Base-by-base conservation (phyloP, 2,113 vertebrate genomes). In the Aythya baeri region DNA sequence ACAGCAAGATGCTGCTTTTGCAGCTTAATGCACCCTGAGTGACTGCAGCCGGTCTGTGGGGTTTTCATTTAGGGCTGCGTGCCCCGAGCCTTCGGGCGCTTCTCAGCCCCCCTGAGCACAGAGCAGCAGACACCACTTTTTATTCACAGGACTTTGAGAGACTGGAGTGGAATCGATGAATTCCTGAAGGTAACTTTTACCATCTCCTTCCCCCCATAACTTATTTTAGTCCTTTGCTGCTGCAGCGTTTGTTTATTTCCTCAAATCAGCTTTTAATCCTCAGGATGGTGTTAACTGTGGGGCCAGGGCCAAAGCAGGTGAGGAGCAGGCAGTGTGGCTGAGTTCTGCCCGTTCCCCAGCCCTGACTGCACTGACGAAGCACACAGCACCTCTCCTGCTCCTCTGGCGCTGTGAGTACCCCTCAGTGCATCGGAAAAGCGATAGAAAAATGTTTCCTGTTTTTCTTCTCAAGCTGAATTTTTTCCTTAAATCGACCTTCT, bases 81-180 rank as follows among this genome's bases (percentile, higher is more conserved):
- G 5, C 18, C 21, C 31, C 87, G 34, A 36, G 29, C 17, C 8
- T 55, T 26, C 8, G 25, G 8, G 59, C 12, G 4, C 16, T 92
- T 17, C 44, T 7, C 66, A 72, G 15, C 22, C 41, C 29, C 13
- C 17, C 8, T 17, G 32, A 34, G 15, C 32, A 44, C 29, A 31
- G 57, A 83, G 59, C 14, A 44, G 63, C 6, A 62, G 58, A 6
- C 77, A 13, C 58, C 1, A 7, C 17, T 66, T 88, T 78, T 78
- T 55, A 32, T 50, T 81, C 2, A 3, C 17, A n/a, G 20, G 67
- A 74, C 44, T 87, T 72, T 27, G 52, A 74, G 82, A 72, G 38
- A 36, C 89, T 91, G 81, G 75, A 65, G 31, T 90, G 84, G 76
- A 91, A 87, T 83, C 32, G 76, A 31, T 88, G 66, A 89, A 72